Base-by-base conservation (phyloP, 2,113 vertebrate species). In the Tychaedon coryphoeus region DNA sequence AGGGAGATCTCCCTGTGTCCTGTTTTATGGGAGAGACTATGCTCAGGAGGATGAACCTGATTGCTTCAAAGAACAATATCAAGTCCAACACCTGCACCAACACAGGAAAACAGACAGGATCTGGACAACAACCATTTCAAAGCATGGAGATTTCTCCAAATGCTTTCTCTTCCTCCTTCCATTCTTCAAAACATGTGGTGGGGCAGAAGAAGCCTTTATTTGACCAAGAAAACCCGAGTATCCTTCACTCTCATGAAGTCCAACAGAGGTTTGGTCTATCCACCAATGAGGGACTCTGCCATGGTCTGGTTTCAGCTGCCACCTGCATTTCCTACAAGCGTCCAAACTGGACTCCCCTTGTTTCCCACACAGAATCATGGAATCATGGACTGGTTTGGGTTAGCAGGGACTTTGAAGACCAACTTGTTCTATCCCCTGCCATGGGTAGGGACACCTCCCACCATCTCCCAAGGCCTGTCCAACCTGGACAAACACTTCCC, bases 391-490 rank as follows among this genome's bases (percentile, higher is more conserved):
- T 28, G 34, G 25, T 25, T n/a, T 34, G 51, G 51, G 14, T 28
- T 24, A 19, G 43, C 15, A 58, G 26, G 26, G 43, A 38, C 23
- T 19, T 14, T 13, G 25, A 51, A 33, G 14, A 80, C 10, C 31
- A 66, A 28, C 23, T 14, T 13, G 5, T 51, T 50, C 43, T 48
- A 36, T 5, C 10, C 34, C 14, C 33, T 51, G 51, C 33, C 33
- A 33, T 5, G 12, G 34, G 51, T 33, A 65, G 36, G 12, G 33
- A 73, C 33, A 80, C 23, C 36, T 66, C 29, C 45, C 23, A 25
- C 69, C 7, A 19, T 0, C 2, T 19, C 7, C 45, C 28, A 29
- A 45, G 45, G 19, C 19, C 33, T 0, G 0, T 38, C 28, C 60
- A 80, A 9, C 19, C 16, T 38, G 8, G 8, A 19, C 5, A 11